phyloP scores from a whole-genome alignment of 2,888 invertebrate species.

The Stramonita haemastoma region DNA sequence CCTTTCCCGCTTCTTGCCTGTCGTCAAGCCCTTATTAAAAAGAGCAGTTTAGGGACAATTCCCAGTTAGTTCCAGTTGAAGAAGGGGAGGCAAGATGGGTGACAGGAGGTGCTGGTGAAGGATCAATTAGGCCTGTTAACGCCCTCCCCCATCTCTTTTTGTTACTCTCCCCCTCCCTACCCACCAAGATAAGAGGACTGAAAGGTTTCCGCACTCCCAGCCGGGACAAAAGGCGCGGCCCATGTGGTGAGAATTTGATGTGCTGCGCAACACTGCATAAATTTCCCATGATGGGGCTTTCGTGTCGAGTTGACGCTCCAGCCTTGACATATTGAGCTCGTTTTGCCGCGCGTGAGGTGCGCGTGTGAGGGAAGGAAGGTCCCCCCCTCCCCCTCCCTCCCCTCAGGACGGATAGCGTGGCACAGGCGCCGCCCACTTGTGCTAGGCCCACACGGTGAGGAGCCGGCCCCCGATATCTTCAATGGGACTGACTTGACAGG shows the following conservation, averaged over 20 bases:
- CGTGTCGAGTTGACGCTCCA: conserved; percentile 17
- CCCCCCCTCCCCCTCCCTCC: neutral
- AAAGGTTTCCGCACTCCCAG: too few relatives aligned
- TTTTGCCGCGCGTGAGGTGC: neutral
- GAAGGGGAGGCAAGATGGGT: neutral
- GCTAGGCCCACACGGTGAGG: neutral
- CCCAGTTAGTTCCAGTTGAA: neutral
- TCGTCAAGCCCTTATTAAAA: too few relatives aligned
- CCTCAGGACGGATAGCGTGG: neutral
- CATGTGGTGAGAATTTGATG: conserved; percentile 26
- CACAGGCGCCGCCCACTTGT: conserved; percentile 22
- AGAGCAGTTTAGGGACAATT: too few relatives aligned
- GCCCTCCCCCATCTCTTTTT: neutral
- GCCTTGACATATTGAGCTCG: conserved; percentile 11
- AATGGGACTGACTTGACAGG: too few relatives aligned
- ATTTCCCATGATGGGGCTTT: conserved; percentile 17
- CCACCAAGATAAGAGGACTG: neutral
- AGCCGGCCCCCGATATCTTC: neutral
- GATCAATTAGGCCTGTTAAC: too few relatives aligned
- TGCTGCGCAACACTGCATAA: neutral
- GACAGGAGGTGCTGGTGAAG: neutral
- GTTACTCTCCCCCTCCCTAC: neutral
- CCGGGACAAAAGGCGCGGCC: neutral
- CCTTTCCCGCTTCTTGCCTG: too few relatives aligned
- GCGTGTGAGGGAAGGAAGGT: conserved; percentile 3